These are phyloP conservation scores for Urocynchramus pylzowi DNA, from an alignment of 2,113 vertebrate genomes.

Conservation along the genomic window DNA sequence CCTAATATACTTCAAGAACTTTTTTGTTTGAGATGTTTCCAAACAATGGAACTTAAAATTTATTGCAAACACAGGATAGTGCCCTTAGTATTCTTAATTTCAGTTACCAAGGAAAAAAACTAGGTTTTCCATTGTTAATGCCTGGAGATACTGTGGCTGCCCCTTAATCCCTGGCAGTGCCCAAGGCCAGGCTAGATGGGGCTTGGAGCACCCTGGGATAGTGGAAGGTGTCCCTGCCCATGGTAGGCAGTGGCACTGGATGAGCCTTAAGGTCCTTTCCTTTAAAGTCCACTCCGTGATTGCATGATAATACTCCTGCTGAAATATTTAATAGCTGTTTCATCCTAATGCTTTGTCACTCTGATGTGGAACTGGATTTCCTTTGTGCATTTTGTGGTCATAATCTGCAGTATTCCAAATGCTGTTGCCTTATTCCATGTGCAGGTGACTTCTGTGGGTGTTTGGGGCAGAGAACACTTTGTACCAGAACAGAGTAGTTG, in stretches of 20 bases:
- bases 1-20: neutral
- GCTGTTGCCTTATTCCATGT: neutral
- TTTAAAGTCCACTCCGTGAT: neutral
- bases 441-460: neutral
- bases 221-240: neutral
- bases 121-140: neutral
- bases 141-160: neutral
- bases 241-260: too few species aligned
- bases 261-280: neutral
- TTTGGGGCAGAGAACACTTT: neutral
- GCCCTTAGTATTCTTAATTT: neutral
- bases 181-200: fast-evolving
- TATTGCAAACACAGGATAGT: neutral
- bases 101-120: neutral
- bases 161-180: fast-evolving
- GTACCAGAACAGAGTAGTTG: neutral
- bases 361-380: neutral
- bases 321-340: neutral
- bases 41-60: neutral
- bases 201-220: neutral
- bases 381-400: neutral
- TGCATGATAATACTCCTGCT: neutral
- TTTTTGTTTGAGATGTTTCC: neutral
- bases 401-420: neutral
- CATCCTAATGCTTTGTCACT: neutral